phyloP scores from a whole-genome alignment of 2,113 vertebrate species.

The Rhinopithecus roxellana region DNA sequence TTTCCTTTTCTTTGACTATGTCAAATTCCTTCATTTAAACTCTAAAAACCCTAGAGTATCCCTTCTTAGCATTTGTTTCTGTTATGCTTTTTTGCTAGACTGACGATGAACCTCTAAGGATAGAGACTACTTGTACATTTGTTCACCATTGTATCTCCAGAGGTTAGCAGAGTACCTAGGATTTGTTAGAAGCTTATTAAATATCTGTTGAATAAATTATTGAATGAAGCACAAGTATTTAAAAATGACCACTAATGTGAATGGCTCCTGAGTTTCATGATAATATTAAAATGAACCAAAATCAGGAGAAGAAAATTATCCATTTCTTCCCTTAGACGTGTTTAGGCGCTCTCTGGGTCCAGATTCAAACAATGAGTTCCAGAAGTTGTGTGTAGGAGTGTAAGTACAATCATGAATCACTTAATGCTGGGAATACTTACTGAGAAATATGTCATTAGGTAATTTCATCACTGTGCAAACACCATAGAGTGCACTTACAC shows the following conservation, averaged over 20 bases:
- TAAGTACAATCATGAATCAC: neutral
- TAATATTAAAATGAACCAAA: neutral
- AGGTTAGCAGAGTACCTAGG: neutral
- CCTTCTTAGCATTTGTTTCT: neutral
- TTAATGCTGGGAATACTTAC: neutral
- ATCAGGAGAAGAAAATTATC: neutral
- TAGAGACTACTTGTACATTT: neutral
- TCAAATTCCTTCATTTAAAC: neutral
- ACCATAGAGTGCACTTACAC: neutral
- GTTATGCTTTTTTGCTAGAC: neutral
- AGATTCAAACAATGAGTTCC: neutral
- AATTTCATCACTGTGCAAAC: neutral
- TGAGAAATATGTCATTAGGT: neutral
- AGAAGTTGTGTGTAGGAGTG: neutral
- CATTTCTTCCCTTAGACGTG: neutral
- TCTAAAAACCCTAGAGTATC: neutral
- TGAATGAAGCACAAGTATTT: neutral
- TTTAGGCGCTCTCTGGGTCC: neutral
- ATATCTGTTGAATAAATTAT: neutral
- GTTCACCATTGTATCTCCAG: neutral
- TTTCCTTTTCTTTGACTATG: neutral
- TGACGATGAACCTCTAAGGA: neutral
- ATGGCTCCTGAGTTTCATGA: neutral
- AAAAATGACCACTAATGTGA: neutral
- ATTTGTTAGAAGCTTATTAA: neutral